A percentile compares a stretch with the other conserved stretches of the same genome.
These are phyloP conservation scores for Esox masquinongy DNA, from an alignment of 2,797 vertebrate species.

Conservation along the genomic window DNA sequence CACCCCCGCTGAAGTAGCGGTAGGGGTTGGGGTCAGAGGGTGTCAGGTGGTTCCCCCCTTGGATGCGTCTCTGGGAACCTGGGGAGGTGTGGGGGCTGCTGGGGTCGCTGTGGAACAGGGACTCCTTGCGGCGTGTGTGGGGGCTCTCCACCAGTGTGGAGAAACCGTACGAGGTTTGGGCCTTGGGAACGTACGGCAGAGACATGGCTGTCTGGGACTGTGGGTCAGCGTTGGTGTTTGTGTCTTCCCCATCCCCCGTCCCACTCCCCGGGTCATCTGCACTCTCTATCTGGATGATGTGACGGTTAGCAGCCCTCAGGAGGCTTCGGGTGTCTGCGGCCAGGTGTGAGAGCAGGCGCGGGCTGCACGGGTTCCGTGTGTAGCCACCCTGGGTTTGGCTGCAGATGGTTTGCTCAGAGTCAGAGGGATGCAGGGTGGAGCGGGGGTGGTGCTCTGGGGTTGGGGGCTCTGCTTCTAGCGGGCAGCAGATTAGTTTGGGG, in stretches of 20 bases:
- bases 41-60: constrained; percentile 75
- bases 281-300: constrained; percentile 95
- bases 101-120: constrained; percentile 94
- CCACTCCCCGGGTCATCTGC: constrained; percentile 81
- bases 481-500: constrained; percentile 86
- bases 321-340: constrained; percentile 78
- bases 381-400: constrained; percentile 75
- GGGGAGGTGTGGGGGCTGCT: constrained; percentile 87
- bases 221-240: constrained; percentile 84
- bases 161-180: constrained; percentile 95
- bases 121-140: constrained; percentile 93
- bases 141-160: constrained; percentile 93
- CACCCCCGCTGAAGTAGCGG: constrained; percentile 91
- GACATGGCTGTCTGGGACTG: constrained; percentile 93
- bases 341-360: constrained; percentile 79
- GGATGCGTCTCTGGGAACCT: constrained; percentile 74
- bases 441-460: constrained; percentile 65
- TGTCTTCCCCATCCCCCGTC: constrained; percentile 27
- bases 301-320: constrained; percentile 83
- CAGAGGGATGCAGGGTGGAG: constrained; percentile 72
- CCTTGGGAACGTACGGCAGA: constrained; percentile 91
- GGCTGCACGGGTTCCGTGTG: constrained; percentile 83
- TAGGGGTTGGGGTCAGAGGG: constrained; percentile 84
- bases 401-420: constrained; percentile 85
- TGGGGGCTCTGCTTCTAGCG: constrained; percentile 73